A percentile compares a stretch with the other conserved stretches of the same genome.
Evolutionary conservation across 2,797 vertebrate species (phyloP).

Genomic region (Tympanoctomys barrerae): DNA sequence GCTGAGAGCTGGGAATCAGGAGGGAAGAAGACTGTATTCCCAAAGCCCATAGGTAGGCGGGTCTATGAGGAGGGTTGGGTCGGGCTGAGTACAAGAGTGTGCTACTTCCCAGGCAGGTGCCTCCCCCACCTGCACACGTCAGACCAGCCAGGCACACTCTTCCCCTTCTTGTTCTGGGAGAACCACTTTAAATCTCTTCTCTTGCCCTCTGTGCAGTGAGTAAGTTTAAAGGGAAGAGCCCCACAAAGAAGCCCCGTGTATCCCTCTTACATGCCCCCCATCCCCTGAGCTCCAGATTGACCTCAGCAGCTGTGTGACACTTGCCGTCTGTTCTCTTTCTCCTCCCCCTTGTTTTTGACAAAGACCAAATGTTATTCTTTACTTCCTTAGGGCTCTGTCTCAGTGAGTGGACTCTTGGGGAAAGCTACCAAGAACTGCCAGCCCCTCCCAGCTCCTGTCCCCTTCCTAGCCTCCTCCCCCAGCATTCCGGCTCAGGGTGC

Average conservation of each 20-base stretch:
- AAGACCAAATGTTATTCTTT: slow-evolving; percentile 84
- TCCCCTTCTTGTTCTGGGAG: background rate
- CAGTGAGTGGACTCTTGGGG: slow-evolving; percentile 72
- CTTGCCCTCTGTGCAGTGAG: background rate
- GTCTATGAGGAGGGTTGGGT: background rate
- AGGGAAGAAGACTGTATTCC: slow-evolving; percentile 55
- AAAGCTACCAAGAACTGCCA: slow-evolving; percentile 64
- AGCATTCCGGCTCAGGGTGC: slow-evolving; percentile 77
- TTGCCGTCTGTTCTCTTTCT: slow-evolving; percentile 74
- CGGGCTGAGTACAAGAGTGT: background rate
- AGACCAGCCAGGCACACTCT: background rate
- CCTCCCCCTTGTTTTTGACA: slow-evolving; percentile 81
- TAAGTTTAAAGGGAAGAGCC: slow-evolving; percentile 41
- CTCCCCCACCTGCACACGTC: background rate
- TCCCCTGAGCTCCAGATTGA: slow-evolving; percentile 74
- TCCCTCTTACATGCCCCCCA: background rate
- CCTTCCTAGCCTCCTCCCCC: slow-evolving; percentile 5
- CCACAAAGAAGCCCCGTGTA: background rate
- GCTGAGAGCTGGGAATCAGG: slow-evolving; percentile 27
- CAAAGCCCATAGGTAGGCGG: slow-evolving; percentile 6
- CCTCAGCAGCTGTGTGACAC: slow-evolving; percentile 82
- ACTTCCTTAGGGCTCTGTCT: slow-evolving; percentile 75
- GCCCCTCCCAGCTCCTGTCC: slow-evolving; percentile 62
- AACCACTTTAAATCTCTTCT: background rate
- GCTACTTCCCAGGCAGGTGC: slow-evolving; percentile 46